Evolutionary conservation across 2,888 invertebrate species (phyloP), one percentile per base, ranked within the genome.

Genomic region (Escarpia spicata): DNA sequence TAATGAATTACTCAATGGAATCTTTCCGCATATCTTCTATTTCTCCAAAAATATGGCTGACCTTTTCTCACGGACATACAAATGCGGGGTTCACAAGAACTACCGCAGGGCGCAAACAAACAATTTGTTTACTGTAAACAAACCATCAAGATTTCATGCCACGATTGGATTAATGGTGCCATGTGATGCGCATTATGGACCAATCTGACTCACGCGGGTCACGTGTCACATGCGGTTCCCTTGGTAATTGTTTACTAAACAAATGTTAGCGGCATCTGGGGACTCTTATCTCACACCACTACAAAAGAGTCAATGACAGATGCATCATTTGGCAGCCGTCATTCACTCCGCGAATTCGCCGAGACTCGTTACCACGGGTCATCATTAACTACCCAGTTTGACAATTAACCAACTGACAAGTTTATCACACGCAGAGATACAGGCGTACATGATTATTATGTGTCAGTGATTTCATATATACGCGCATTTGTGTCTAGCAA

Each of bases 51-150:
- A 92, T 93, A 95, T 95, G 95, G 95, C 95, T 95, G 93, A 94
- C 95, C 95, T 94, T 94, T 95, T 94, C 95, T 95, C 93, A 93
- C 94, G 75, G 75, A 75, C 91, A 92, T 93, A 94, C 92, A 92
- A 92, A 92, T 94, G 93, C 93, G 95, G 95, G 95, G 95, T 95
- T 95, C 94, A 94, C 95, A 94, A 93, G 93, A 95, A 93, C 94
- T 94, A 94, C 93, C 94, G 94, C 95, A 95, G 93, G 95, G 95
- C 94, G 95, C 95, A 95, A 95, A 95, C 95, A 95, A 95, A 95
- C 95, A 95, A 95, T 93, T 95, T 95, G 95, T 95, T 95, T 95
- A 95, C 95, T 93, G 95, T 95, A 95, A 95, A 95, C 95, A 95
- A 95, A 92, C 31, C 90, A 92, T 92, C 92, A 92, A 92, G 92